phyloP scores from a whole-genome alignment of 1,140 invertebrate genomes.

The Pteromalus puparum region DNA sequence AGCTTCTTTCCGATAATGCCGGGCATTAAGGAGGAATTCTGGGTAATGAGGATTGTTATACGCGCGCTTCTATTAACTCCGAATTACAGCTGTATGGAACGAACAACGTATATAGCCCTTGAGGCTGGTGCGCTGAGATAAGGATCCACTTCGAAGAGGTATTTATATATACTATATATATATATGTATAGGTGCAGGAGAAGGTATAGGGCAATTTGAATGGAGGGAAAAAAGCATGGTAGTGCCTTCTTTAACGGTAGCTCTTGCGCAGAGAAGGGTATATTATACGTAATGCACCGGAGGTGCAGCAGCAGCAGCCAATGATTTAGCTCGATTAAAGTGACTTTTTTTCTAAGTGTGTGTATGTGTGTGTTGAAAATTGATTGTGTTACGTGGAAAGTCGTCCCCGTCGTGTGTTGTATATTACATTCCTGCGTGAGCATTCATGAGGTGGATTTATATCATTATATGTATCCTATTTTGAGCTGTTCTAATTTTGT shows the following conservation, averaged over 20 bases:
- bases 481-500: too few species aligned
- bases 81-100: constrained; percentile 5
- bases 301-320: neutral
- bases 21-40: constrained; percentile 39
- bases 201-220: constrained; percentile 26
- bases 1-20: constrained; percentile 39
- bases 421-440: too few species aligned
- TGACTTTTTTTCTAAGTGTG: neutral
- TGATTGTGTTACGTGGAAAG: too few species aligned
- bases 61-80: constrained; percentile 33
- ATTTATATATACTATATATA: neutral
- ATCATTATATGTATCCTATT: too few species aligned
- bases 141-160: neutral
- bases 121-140: constrained; percentile 24
- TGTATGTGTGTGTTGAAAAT: too few species aligned
- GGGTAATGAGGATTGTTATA: constrained; percentile 42
- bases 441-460: too few species aligned
- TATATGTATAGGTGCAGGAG: neutral
- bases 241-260: constrained; percentile 26
- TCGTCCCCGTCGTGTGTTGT: too few species aligned
- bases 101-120: too few species aligned
- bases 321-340: constrained; percentile 28
- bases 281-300: neutral
- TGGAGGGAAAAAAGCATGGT: neutral
- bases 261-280: neutral